Conservation (phyloP, 2,797 vertebrate species). For the Agapornis canus region DNA sequence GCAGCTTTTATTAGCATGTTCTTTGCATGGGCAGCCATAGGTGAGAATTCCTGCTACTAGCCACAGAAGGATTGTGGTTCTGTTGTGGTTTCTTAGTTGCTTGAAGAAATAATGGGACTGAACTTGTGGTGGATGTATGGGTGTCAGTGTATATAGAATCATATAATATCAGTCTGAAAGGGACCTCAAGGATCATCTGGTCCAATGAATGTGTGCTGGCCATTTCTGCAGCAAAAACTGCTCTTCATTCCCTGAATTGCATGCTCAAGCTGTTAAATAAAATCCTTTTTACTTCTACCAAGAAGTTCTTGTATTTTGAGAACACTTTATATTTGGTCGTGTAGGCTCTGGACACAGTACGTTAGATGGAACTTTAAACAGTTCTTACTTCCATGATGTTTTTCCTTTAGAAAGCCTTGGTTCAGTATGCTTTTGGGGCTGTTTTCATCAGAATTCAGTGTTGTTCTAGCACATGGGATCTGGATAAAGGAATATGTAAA, state of each 20-base stretch:
- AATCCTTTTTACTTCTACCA: background rate
- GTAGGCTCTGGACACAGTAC: background rate
- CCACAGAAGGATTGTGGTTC: background rate
- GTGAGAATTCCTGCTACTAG: background rate
- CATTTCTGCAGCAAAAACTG: background rate
- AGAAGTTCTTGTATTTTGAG: background rate
- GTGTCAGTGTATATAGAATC: background rate
- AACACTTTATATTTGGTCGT: background rate
- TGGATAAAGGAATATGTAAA: background rate
- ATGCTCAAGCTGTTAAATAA: background rate
- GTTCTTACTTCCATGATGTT: background rate
- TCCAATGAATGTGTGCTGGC: background rate
- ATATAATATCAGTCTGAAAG: background rate
- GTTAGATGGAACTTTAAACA: background rate
- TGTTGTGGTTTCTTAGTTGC: background rate
- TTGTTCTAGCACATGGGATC: background rate
- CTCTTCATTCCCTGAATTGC: background rate
- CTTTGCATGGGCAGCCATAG: background rate
- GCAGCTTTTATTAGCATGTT: background rate
- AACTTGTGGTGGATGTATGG: background rate
- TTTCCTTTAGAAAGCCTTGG: background rate
- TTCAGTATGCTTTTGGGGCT: fast-evolving
- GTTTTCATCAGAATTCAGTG: background rate
- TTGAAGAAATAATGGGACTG: background rate
- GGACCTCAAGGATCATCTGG: background rate